Evolutionary conservation across 2,113 vertebrate species (phyloP).

Genomic region (Dromas ardeola): DNA sequence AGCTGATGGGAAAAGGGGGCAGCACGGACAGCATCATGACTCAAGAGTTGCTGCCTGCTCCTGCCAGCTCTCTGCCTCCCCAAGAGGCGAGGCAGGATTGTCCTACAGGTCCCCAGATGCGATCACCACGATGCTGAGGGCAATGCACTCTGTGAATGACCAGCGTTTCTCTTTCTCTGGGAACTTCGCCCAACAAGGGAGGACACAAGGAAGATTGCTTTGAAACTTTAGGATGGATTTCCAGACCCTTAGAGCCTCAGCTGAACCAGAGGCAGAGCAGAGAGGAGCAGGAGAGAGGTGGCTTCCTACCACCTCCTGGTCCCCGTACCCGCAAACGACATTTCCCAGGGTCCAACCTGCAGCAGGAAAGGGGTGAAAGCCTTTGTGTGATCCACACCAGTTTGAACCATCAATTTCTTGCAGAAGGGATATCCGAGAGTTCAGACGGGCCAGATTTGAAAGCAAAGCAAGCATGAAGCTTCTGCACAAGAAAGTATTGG

Average conservation of each 20-base stretch:
- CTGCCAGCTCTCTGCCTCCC: neutral
- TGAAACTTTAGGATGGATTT: neutral
- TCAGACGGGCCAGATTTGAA: neutral
- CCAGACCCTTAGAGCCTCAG: neutral
- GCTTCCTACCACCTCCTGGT: neutral
- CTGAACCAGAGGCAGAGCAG: neutral
- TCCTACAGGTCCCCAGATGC: neutral
- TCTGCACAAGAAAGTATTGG: neutral
- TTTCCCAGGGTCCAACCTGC: neutral
- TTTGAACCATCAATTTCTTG: neutral
- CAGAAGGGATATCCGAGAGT: neutral
- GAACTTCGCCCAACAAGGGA: neutral
- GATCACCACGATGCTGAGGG: neutral
- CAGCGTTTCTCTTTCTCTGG: neutral
- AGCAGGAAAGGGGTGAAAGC: neutral
- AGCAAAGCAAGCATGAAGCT: neutral
- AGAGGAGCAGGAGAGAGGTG: neutral
- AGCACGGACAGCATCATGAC: neutral
- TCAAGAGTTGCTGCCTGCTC: neutral
- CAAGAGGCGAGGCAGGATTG: neutral
- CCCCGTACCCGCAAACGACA: neutral
- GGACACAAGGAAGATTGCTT: neutral
- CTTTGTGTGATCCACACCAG: neutral
- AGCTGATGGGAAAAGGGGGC: neutral
- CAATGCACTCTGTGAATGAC: rapidly evolving